These are phyloP conservation scores for Tortricodes alternella DNA, from an alignment of 2,888 invertebrate species.

Conservation along the genomic window DNA sequence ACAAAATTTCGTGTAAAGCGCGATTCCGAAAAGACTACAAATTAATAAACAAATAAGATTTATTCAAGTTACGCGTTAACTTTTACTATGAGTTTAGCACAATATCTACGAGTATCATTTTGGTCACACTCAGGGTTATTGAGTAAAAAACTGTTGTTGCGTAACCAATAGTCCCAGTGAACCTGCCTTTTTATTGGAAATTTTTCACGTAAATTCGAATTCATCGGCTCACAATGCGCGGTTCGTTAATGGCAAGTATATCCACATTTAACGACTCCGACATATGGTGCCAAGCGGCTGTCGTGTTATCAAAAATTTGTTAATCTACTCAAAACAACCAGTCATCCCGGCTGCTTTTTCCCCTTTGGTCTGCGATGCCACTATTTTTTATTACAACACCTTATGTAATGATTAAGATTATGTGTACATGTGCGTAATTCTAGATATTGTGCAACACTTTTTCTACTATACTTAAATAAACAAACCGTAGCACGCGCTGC, in stretches of 20 bases:
- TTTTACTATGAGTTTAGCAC: neutral
- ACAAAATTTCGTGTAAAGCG: neutral
- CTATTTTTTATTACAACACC: constrained; percentile 28
- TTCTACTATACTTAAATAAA: constrained; percentile 21
- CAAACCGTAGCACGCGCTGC: neutral
- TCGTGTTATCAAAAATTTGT: constrained; percentile 59
- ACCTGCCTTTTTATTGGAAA: neutral
- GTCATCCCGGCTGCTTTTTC: constrained; percentile 65
- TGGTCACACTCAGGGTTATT: neutral
- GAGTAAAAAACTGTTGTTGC: neutral
- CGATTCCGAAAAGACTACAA: neutral
- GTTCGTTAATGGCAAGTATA: constrained; percentile 9
- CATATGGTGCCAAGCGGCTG: constrained; percentile 60
- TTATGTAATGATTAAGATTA: constrained; percentile 32
- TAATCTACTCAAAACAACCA: constrained; percentile 71
- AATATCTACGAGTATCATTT: neutral
- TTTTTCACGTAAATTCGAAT: no score
- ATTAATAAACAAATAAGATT: neutral
- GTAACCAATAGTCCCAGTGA: no score
- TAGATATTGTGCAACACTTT: neutral
- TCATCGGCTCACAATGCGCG: neutral
- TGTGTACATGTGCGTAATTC: neutral
- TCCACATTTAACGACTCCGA: constrained; percentile 47
- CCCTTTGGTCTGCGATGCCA: constrained; percentile 31
- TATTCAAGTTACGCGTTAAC: neutral